Percentiles rank a stretch among this genome's conserved stretches.
Conservation (phyloP, 2,113 vertebrate genomes). For the Platanista minor region DNA sequence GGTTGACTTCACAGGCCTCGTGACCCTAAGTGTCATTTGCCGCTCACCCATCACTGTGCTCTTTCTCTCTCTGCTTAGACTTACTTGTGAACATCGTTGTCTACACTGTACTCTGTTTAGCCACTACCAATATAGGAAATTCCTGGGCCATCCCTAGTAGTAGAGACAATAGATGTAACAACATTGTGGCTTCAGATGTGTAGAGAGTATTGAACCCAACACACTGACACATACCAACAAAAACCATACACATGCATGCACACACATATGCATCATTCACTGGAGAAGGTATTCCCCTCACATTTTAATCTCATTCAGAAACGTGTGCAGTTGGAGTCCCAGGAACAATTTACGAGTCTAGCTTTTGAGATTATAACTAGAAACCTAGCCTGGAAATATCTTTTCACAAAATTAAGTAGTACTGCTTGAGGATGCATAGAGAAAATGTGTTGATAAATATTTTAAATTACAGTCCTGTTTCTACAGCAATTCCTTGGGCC, state of each 20-base stretch:
- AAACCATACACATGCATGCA: fast-evolving
- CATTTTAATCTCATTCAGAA: not conserved
- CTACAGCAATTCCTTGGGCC: not conserved
- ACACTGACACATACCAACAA: not conserved
- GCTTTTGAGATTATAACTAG: not conserved
- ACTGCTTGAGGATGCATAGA: fast-evolving
- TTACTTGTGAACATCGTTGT: fast-evolving
- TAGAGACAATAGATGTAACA: no score
- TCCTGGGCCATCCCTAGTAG: not conserved
- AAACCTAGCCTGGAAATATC: not conserved
- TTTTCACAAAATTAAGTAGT: not conserved
- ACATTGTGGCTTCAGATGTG: fast-evolving
- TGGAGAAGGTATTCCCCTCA: not conserved
- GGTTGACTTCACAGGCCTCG: fast-evolving
- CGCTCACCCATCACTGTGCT: fast-evolving
- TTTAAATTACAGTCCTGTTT: not conserved
- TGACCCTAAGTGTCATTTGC: fast-evolving
- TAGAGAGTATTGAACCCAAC: not conserved
- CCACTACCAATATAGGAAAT: not conserved
- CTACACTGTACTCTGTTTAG: not conserved
- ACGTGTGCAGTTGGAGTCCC: not conserved
- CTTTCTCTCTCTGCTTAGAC: not conserved
- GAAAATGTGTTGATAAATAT: not conserved
- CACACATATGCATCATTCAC: no score
- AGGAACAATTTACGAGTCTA: not conserved